Percentiles rank a stretch among this genome's conserved stretches.
These are phyloP conservation scores for Gallirallus australis DNA, from an alignment of 2,797 vertebrate species.

Conservation along the genomic window DNA sequence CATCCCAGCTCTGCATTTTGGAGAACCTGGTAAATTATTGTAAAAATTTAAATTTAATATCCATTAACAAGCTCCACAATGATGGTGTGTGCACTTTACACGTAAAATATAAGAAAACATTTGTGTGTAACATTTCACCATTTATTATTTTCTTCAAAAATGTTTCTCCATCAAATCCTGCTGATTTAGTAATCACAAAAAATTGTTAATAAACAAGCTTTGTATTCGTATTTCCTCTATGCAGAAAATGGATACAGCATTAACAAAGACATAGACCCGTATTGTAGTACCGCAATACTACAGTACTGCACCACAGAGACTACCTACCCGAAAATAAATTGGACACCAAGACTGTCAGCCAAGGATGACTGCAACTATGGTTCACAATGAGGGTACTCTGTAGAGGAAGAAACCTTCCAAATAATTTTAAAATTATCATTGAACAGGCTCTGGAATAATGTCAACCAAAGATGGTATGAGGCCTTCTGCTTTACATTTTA, in stretches of 20 bases:
- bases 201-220: not conserved
- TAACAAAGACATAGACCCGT: not conserved
- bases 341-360: not conserved
- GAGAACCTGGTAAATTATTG: not conserved
- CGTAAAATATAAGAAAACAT: not conserved
- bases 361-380: not conserved
- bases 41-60: not conserved
- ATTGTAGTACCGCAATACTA: not conserved
- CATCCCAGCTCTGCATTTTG: not conserved
- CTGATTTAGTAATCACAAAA: not conserved
- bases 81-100: not conserved
- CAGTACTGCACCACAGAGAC: not conserved
- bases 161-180: not conserved
- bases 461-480: not conserved
- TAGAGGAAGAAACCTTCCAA: not conserved
- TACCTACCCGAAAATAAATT: not conserved
- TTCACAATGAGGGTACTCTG: not conserved
- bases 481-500: not conserved
- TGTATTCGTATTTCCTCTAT: not conserved
- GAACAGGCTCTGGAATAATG: not conserved
- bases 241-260: not conserved
- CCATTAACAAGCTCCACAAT: not conserved
- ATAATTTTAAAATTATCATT: not conserved
- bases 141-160: not conserved
- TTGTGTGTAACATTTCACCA: not conserved